phyloP scores from a whole-genome alignment of 2,113 vertebrate species.

The Onychorhynchus coronatus region DNA sequence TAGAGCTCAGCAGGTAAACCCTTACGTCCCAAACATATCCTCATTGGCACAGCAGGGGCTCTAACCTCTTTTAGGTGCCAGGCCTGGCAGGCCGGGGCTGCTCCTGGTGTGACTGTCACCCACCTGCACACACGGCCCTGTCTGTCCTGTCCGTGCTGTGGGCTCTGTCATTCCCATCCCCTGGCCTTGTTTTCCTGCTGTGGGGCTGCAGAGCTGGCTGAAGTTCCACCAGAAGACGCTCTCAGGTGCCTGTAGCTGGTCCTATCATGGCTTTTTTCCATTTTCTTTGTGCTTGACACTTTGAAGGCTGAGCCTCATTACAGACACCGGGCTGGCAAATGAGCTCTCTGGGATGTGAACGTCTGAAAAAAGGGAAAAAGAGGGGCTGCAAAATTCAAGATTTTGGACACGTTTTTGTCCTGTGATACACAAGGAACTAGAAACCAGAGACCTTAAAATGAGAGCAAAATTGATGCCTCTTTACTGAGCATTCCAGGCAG shows the following conservation, averaged over 20 bases:
- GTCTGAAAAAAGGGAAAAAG: neutral
- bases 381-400: neutral
- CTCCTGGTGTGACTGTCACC: too few relatives aligned
- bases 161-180: too few relatives aligned
- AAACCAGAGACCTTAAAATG: neutral
- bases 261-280: neutral
- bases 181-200: neutral
- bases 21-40: neutral
- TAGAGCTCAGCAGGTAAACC: neutral
- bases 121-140: too few relatives aligned
- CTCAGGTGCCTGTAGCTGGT: neutral
- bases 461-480: neutral
- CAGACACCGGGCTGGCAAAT: neutral
- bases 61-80: too few relatives aligned
- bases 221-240: neutral
- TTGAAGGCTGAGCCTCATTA: constrained; percentile 38
- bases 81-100: too few relatives aligned
- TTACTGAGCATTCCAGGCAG: neutral
- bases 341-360: neutral
- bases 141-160: too few relatives aligned
- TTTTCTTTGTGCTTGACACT: constrained; percentile 53
- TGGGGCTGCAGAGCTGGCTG: neutral
- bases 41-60: too few relatives aligned
- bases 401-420: neutral
- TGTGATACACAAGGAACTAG: neutral